Percentiles rank a stretch among this genome's conserved stretches.
Conservation (phyloP, 1,140 invertebrate genomes). For the Chlorops oryzae region DNA sequence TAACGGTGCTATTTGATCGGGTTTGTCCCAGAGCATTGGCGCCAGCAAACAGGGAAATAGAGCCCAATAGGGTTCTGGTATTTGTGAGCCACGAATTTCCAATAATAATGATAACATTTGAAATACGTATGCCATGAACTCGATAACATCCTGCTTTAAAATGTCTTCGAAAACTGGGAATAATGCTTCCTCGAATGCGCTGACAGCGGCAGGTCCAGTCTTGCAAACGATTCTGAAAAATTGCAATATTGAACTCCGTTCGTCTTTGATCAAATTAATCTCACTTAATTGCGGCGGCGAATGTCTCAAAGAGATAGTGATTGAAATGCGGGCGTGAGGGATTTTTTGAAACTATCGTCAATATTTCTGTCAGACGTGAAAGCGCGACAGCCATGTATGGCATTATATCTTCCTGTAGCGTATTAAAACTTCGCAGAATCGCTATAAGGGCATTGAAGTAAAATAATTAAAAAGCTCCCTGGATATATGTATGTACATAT, state of each 20-base stretch:
- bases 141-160: slow-evolving; percentile 88
- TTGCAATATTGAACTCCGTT: background rate
- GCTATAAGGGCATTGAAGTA: slow-evolving; percentile 51
- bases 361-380: slow-evolving; percentile 76
- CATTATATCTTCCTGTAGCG: slow-evolving; percentile 74
- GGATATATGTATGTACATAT: no score
- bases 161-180: slow-evolving; percentile 93
- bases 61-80: slow-evolving; percentile 79
- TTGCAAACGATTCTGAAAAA: slow-evolving; percentile 67
- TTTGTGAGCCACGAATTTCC: slow-evolving; percentile 64
- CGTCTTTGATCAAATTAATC: slow-evolving; percentile 22
- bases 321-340: slow-evolving; percentile 96
- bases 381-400: slow-evolving; percentile 73
- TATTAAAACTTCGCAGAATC: slow-evolving; percentile 80
- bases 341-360: slow-evolving; percentile 83
- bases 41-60: slow-evolving; percentile 82
- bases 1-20: slow-evolving; percentile 86
- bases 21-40: slow-evolving; percentile 85
- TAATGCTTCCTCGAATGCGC: slow-evolving; percentile 83
- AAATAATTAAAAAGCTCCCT: background rate
- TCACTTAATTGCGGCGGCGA: slow-evolving; percentile 75
- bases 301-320: slow-evolving; percentile 93
- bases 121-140: slow-evolving; percentile 96
- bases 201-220: slow-evolving; percentile 67
- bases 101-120: slow-evolving; percentile 91